A percentile compares a stretch with the other conserved stretches of the same genome.
These are phyloP conservation scores for Phaedon cochleariae DNA, from an alignment of 2,888 invertebrate genomes.

Conservation along the genomic window DNA sequence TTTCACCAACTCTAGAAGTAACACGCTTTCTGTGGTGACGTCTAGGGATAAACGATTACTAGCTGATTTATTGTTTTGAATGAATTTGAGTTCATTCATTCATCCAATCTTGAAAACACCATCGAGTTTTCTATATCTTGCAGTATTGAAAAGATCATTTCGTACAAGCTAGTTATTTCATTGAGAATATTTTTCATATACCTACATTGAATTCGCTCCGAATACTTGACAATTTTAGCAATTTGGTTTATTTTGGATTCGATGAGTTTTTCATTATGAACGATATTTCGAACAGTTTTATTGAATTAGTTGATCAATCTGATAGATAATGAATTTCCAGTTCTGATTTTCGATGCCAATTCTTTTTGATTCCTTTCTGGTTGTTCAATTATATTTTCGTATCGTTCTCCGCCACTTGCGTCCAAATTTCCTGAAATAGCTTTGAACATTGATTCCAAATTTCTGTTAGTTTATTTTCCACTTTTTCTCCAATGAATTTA, in stretches of 20 bases:
- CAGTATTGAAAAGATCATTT: too few species aligned
- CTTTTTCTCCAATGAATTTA: not conserved
- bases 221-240: not conserved
- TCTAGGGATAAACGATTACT: not conserved
- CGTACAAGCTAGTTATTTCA: too few species aligned
- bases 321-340: too few species aligned
- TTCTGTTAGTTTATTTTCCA: not conserved
- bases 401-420: not conserved
- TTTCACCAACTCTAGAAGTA: not conserved
- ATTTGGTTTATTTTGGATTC: too few species aligned
- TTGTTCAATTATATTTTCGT: not conserved
- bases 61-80: not conserved
- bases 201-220: not conserved
- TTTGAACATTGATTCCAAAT: not conserved
- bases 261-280: too few species aligned
- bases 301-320: too few species aligned
- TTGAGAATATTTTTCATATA: not conserved
- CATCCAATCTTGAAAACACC: too few species aligned
- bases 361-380: too few species aligned
- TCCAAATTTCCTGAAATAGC: not conserved
- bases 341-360: too few species aligned
- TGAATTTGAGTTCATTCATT: not conserved
- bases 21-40: too few species aligned
- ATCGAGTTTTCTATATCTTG: too few species aligned
- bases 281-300: too few species aligned